A percentile compares a stretch with the other conserved stretches of the same genome.
Conservation (phyloP, 64 coral and sea anemone genomes). For the Montipora capricornis region DNA sequence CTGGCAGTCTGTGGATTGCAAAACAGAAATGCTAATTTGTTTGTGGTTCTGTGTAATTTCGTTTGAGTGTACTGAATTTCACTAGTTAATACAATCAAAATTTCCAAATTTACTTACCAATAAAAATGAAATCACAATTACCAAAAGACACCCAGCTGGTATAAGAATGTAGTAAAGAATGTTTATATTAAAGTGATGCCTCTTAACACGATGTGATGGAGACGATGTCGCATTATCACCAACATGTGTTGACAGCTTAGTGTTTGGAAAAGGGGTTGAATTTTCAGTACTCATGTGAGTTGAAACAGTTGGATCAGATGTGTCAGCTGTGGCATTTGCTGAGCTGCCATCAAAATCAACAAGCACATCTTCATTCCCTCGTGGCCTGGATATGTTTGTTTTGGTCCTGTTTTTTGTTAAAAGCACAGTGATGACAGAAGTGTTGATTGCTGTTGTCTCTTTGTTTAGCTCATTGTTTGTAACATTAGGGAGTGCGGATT, state of each 20-base stretch:
- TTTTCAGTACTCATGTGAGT: background rate
- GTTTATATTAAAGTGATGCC: background rate
- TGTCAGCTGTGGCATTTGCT: background rate
- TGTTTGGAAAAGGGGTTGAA: background rate
- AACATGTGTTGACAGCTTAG: background rate
- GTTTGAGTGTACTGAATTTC: no score
- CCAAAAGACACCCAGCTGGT: conserved; percentile 52
- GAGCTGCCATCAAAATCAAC: background rate
- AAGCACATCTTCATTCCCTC: background rate
- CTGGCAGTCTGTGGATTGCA: no score
- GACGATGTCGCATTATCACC: background rate
- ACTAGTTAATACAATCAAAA: no score
- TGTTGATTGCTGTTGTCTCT: background rate
- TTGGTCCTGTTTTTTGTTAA: background rate
- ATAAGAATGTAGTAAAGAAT: conserved; percentile 52
- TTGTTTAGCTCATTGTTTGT: conserved; percentile 22
- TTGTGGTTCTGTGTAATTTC: no score
- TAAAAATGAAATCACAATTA: conserved; percentile 13
- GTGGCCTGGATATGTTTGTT: background rate
- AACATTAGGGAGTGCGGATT: background rate
- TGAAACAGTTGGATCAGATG: background rate
- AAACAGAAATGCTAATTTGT: no score
- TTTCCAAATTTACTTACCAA: conserved; percentile 25
- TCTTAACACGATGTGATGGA: background rate
- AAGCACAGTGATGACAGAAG: background rate